Conservation (phyloP, 2,113 vertebrate genomes). For the Gambusia holbrooki region DNA sequence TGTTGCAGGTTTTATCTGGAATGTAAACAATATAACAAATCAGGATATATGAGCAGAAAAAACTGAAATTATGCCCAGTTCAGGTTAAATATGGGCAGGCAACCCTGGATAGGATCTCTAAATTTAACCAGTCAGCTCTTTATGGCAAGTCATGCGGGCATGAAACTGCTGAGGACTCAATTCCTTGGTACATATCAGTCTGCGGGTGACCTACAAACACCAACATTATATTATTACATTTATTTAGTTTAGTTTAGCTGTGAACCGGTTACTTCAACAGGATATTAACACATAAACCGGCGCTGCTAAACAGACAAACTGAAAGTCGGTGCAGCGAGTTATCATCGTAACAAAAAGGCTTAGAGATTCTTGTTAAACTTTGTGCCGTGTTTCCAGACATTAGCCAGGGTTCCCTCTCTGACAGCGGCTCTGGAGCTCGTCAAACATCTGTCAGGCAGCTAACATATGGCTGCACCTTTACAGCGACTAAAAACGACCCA, state of each 20-base stretch:
- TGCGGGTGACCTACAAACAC: not conserved
- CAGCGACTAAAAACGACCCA: not conserved
- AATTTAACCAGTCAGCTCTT: slow-evolving; percentile 75
- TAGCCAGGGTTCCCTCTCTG: not conserved
- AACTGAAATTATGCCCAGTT: not conserved
- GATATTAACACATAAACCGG: not conserved
- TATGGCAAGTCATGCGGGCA: slow-evolving; percentile 56
- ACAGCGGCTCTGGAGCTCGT: no score
- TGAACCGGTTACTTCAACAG: not conserved
- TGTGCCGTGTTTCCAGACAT: not conserved
- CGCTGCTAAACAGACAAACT: no score
- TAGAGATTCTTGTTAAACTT: not conserved
- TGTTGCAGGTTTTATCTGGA: slow-evolving; percentile 22
- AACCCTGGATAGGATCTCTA: slow-evolving; percentile 62
- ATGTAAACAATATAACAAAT: slow-evolving; percentile 21
- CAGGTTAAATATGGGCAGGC: slow-evolving; percentile 14
- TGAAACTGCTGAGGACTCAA: slow-evolving; percentile 67
- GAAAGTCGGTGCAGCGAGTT: no score
- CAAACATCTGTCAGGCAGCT: no score
- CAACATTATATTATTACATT: no score
- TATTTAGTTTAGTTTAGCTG: no score
- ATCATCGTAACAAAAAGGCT: no score
- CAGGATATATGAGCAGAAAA: not conserved
- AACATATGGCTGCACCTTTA: not conserved
- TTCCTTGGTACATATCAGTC: slow-evolving; percentile 30